These are phyloP conservation scores for Timandra comae DNA, from an alignment of 2,888 invertebrate genomes.

Conservation along the genomic window DNA sequence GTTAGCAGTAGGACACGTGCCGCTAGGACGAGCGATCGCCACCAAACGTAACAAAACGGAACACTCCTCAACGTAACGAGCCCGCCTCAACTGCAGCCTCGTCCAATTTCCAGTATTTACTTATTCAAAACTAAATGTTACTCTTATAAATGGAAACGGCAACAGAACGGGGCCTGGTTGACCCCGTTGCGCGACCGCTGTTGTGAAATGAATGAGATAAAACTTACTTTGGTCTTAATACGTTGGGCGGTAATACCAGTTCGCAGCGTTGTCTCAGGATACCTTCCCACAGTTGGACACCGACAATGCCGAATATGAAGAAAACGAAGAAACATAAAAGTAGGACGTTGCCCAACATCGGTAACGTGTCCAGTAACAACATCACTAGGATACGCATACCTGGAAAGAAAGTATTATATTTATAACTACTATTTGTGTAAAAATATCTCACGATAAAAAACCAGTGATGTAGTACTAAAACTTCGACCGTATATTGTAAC, in stretches of 20 bases:
- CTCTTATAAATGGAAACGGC: conserved; percentile 25
- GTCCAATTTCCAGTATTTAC: conserved; percentile 24
- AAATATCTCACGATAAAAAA: no score
- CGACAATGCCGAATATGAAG: conserved; percentile 99
- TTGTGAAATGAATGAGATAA: conserved; percentile 13
- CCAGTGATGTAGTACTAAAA: no score
- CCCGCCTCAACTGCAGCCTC: conserved; percentile 27
- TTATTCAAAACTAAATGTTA: conserved; percentile 29
- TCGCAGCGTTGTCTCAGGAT: conserved; percentile 96
- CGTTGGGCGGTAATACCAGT: conserved; percentile 82
- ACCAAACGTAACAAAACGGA: conserved; percentile 58
- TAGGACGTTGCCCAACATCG: conserved; percentile 99
- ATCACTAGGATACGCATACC: conserved; percentile 99
- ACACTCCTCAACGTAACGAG: conserved; percentile 38
- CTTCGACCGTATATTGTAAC: no score
- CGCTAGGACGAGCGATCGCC: conserved; percentile 60
- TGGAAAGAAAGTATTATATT: conserved; percentile 70
- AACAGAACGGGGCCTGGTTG: conserved; percentile 21
- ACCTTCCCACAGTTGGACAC: conserved; percentile 99
- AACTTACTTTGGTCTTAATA: conserved; percentile 86
- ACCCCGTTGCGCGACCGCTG: no score
- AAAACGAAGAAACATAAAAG: conserved; percentile 99
- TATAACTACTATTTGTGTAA: no score
- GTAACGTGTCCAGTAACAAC: conserved; percentile 97
- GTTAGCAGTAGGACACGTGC: conserved; percentile 69